Evolutionary conservation across 2,113 vertebrate genomes (phyloP).

Genomic region (Fregetta grallaria): DNA sequence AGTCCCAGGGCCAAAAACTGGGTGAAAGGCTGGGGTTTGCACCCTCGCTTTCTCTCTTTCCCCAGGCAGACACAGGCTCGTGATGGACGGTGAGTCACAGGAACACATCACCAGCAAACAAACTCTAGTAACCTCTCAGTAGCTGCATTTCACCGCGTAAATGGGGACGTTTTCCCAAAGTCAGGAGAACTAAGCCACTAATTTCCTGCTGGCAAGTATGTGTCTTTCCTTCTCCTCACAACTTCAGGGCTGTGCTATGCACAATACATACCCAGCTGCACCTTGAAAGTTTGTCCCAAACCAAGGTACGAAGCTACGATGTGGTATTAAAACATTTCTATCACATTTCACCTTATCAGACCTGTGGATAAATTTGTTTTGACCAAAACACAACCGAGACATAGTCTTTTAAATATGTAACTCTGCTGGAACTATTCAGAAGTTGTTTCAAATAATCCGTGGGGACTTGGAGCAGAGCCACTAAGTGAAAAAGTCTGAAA

Average conservation of each 20-base stretch:
- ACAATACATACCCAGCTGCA: fast-evolving
- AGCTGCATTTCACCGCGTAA: background rate
- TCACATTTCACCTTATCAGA: background rate
- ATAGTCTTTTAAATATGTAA: background rate
- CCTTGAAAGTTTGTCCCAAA: background rate
- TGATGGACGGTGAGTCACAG: constrained; percentile 2
- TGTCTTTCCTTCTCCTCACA: fast-evolving
- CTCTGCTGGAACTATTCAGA: background rate
- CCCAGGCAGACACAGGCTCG: background rate
- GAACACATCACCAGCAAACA: background rate
- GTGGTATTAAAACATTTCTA: background rate
- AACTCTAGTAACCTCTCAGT: constrained; percentile 31
- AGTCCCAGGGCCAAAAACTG: background rate
- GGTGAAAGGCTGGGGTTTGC: background rate
- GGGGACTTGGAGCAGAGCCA: background rate
- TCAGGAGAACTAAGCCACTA: background rate
- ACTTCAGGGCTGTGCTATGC: background rate
- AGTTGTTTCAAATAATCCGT: background rate
- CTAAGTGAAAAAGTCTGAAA: background rate
- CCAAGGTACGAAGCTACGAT: background rate
- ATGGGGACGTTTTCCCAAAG: background rate
- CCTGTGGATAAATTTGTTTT: background rate
- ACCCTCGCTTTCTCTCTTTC: background rate
- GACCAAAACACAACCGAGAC: background rate
- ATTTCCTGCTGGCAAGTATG: background rate